Percentiles rank a stretch among this genome's conserved stretches.
phyloP scores from a whole-genome alignment of 2,888 invertebrate species.

The Coremacera marginata region DNA sequence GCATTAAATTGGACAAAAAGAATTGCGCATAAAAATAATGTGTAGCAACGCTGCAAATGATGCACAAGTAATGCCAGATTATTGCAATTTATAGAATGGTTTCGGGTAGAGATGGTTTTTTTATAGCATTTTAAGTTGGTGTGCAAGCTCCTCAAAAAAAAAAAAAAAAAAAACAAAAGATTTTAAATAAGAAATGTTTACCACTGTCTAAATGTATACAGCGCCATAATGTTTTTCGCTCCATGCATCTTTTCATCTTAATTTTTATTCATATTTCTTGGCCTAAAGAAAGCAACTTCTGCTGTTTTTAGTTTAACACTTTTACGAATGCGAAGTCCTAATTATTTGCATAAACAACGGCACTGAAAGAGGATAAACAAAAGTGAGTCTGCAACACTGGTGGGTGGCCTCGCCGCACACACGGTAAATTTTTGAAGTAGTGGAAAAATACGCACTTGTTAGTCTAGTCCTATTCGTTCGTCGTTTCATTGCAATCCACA shows the following conservation, averaged over 20 bases:
- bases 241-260: too few species aligned
- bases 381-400: background rate
- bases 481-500: too few species aligned
- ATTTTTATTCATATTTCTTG: background rate
- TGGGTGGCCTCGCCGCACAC: background rate
- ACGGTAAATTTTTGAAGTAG: background rate
- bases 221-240: too few species aligned
- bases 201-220: too few species aligned
- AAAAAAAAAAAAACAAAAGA: background rate
- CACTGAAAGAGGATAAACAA: constrained; percentile 13
- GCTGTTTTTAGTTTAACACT: background rate
- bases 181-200: too few species aligned
- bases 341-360: constrained; percentile 19
- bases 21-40: background rate
- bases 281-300: background rate
- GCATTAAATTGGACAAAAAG: background rate
- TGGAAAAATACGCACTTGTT: constrained; percentile 21
- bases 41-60: background rate
- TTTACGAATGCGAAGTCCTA: background rate
- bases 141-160: background rate
- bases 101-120: too few species aligned
- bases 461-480: background rate
- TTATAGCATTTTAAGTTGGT: too few species aligned
- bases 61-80: background rate
- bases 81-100: too few species aligned